These are phyloP conservation scores for Botrylloides violaceus DNA, from an alignment of 23 tunicate genomes.

Conservation along the genomic window DNA sequence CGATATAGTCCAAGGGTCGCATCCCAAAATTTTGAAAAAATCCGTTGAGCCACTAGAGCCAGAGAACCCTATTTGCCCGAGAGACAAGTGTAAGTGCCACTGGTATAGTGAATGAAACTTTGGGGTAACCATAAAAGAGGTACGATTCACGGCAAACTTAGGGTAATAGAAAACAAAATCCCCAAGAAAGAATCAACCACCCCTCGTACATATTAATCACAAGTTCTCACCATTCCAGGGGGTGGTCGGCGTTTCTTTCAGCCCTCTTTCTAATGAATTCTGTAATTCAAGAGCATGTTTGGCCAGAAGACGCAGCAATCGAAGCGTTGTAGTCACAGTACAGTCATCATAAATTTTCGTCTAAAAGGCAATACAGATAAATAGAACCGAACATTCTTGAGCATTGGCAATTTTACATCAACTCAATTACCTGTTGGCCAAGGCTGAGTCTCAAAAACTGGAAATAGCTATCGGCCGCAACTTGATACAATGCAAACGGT, in stretches of 20 bases:
- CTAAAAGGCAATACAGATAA: slow-evolving; percentile 13
- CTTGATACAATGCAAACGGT: slow-evolving; percentile 57
- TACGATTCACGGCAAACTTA: too few species aligned
- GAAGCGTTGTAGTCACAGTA: slow-evolving; percentile 64
- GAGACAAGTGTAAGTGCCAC: too few species aligned
- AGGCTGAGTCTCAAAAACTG: slow-evolving; percentile 54
- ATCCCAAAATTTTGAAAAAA: too few species aligned
- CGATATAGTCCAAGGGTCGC: too few species aligned
- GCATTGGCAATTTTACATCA: not conserved
- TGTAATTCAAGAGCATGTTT: slow-evolving; percentile 90
- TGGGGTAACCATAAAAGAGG: too few species aligned
- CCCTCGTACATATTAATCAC: too few species aligned
- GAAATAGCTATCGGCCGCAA: slow-evolving; percentile 84
- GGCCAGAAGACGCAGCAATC: slow-evolving; percentile 74
- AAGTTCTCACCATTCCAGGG: slow-evolving; percentile 95
- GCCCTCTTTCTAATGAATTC: slow-evolving; percentile 59
- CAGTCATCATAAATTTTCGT: slow-evolving; percentile 57
- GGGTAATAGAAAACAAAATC: too few species aligned
- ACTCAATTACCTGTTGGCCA: slow-evolving; percentile 48
- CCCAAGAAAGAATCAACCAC: too few species aligned
- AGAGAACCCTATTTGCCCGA: too few species aligned
- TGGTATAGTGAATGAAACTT: too few species aligned
- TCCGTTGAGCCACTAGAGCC: too few species aligned
- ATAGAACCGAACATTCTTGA: too few species aligned
- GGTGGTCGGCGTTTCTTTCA: slow-evolving; percentile 56